Evolutionary conservation across 2,888 invertebrate genomes (phyloP).

Genomic region (Orchesella flavescens): DNA sequence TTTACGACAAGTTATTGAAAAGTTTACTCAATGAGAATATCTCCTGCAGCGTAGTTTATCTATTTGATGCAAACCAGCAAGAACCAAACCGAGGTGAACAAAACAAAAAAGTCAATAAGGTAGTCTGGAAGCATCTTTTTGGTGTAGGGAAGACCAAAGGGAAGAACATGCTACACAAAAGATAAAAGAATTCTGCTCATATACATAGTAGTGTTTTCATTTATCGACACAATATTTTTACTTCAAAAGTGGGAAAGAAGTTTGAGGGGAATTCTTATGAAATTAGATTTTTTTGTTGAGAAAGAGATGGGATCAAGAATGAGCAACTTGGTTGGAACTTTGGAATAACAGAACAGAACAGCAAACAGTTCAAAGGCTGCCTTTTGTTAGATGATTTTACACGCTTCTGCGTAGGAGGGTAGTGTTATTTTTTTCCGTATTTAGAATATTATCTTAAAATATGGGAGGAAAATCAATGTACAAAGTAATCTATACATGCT

Average conservation of each 20-base stretch:
- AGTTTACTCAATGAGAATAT: conserved; percentile 53
- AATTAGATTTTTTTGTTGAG: neutral
- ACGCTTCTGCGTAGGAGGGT: neutral
- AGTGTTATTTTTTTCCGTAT: neutral
- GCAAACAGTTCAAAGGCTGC: neutral
- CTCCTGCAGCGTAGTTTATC: conserved; percentile 49
- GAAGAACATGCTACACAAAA: neutral
- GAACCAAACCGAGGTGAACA: neutral
- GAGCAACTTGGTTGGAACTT: neutral
- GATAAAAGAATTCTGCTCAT: neutral
- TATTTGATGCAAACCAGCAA: conserved; percentile 7
- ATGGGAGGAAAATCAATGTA: neutral
- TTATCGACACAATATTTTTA: conserved; percentile 9
- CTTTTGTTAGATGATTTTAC: neutral
- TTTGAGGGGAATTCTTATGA: conserved; percentile 8
- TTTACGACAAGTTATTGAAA: conserved; percentile 56
- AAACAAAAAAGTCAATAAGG: neutral
- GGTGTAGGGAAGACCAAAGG: neutral
- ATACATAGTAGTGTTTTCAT: conserved; percentile 8
- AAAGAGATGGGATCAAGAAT: conserved; percentile 2
- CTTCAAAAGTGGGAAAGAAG: neutral
- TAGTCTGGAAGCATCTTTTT: neutral
- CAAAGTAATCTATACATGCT: too few relatives aligned
- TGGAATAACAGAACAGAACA: neutral
- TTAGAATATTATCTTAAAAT: conserved; percentile 7